A percentile compares a stretch with the other conserved stretches of the same genome.
Evolutionary conservation across 2,113 vertebrate species (phyloP).

Genomic region (Glaucomys volans): DNA sequence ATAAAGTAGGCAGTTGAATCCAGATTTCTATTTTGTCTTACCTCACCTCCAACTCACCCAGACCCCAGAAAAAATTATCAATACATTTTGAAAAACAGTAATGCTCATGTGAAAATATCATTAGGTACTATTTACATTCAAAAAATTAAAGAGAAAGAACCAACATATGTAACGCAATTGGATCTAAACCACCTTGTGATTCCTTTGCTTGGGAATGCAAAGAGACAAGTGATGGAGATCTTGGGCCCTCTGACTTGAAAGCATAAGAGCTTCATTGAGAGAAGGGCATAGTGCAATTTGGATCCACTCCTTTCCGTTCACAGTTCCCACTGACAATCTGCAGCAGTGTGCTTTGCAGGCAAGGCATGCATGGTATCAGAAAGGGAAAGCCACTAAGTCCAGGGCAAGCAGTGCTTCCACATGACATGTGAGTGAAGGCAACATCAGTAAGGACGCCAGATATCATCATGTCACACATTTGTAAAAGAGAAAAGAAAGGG

Average conservation of each 20-base stretch:
- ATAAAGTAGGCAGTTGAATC: background rate
- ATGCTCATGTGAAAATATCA: background rate
- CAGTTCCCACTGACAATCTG: background rate
- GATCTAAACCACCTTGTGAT: background rate
- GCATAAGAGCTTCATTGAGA: background rate
- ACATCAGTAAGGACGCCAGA: background rate
- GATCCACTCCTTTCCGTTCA: background rate
- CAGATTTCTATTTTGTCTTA: constrained; percentile 13
- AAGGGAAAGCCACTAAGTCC: background rate
- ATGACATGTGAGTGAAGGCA: background rate
- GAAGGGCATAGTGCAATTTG: background rate
- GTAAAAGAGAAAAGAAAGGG: background rate
- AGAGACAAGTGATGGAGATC: background rate
- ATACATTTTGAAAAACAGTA: background rate
- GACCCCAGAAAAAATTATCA: background rate
- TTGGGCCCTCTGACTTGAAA: background rate
- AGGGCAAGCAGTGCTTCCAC: background rate
- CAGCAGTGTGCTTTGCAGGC: background rate
- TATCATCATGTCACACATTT: background rate
- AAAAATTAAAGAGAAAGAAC: background rate
- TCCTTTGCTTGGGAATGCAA: background rate
- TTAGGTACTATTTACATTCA: background rate
- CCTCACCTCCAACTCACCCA: background rate
- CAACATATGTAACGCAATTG: background rate
- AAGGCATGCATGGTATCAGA: background rate